Conservation (phyloP, 2,888 invertebrate species). For the Chironomus riparius region DNA sequence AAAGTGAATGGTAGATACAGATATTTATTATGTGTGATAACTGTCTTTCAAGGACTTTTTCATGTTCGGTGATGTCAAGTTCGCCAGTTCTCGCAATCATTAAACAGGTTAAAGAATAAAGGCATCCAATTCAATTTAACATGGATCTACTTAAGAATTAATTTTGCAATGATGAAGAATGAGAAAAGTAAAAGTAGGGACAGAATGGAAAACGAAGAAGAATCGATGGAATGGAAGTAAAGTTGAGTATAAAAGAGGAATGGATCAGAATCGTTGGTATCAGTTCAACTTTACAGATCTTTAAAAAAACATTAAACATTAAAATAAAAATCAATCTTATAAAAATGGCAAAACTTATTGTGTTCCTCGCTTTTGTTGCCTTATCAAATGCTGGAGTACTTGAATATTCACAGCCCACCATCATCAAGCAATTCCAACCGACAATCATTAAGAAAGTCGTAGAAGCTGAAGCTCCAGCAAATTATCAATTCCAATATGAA, state of each 20-base stretch:
- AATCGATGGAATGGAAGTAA: neutral
- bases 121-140: neutral
- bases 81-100: neutral
- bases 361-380: neutral
- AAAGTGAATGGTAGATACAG: neutral
- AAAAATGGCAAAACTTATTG: constrained; percentile 9
- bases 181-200: neutral
- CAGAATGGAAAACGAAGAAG: neutral
- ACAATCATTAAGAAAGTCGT: neutral
- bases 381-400: neutral
- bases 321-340: neutral
- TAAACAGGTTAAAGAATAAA: neutral
- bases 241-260: neutral
- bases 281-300: neutral
- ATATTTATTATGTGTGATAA: neutral
- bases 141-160: neutral
- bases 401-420: neutral
- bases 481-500: neutral
- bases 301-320: neutral
- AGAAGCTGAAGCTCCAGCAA: neutral
- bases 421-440: neutral
- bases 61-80: neutral
- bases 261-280: neutral
- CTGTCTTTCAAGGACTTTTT: neutral
- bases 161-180: neutral